Evolutionary conservation across 64 coral and sea anemone species (phyloP).

Genomic region (Stylophora pistillata): DNA sequence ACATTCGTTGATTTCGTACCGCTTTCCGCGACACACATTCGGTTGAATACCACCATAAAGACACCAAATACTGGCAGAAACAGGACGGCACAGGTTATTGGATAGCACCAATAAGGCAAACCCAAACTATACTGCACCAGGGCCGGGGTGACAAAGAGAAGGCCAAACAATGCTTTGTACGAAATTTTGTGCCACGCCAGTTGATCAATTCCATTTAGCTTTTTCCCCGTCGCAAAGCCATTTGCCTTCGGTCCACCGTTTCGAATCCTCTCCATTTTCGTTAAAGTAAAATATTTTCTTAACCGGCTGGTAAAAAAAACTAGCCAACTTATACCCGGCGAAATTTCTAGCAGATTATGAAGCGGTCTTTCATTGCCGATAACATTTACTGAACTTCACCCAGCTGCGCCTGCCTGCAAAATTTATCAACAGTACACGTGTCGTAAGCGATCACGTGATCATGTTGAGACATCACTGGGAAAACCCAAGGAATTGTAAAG

Average conservation of each 20-base stretch:
- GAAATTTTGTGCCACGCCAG: constrained; percentile 89
- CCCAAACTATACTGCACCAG: constrained; percentile 79
- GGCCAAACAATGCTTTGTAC: constrained; percentile 74
- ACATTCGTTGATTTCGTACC: constrained; percentile 57
- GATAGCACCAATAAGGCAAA: constrained; percentile 93
- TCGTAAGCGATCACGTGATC: constrained; percentile 35
- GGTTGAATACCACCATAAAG: constrained; percentile 87
- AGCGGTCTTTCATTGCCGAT: background rate
- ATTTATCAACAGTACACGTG: constrained; percentile 34
- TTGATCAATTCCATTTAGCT: constrained; percentile 73
- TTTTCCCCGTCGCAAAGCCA: constrained; percentile 5
- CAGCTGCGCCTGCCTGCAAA: constrained; percentile 21
- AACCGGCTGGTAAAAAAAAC: background rate
- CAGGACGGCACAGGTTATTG: constrained; percentile 27
- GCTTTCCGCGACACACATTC: constrained; percentile 64
- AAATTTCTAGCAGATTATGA: background rate
- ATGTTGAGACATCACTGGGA: background rate
- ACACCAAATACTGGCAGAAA: constrained; percentile 73
- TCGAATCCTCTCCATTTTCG: constrained; percentile 51
- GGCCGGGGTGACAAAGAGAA: constrained; percentile 68
- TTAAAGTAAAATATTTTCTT: background rate
- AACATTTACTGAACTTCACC: constrained; percentile 27
- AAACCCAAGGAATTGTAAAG: background rate
- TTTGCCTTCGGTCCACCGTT: constrained; percentile 58
- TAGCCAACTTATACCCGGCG: background rate